These are phyloP conservation scores for Syrmaticus mikado DNA, from an alignment of 2,113 vertebrate species.

Conservation along the genomic window DNA sequence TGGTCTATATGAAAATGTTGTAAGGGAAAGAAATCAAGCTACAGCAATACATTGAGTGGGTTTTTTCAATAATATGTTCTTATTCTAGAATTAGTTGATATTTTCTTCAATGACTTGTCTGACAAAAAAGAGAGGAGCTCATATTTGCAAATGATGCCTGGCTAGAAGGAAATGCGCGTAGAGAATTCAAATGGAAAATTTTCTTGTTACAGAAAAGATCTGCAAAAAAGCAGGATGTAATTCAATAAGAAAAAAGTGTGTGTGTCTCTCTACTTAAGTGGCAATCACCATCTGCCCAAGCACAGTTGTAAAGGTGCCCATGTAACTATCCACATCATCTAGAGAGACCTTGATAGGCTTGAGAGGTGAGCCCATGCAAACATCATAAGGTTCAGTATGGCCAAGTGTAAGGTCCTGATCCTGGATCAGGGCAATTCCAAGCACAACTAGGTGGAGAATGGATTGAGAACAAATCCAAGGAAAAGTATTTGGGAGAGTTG, in stretches of 20 bases:
- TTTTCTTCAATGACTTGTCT: constrained; percentile 29
- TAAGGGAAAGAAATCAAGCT: constrained; percentile 2
- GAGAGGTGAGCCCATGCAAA: background rate
- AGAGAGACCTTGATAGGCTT: background rate
- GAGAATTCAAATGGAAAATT: background rate
- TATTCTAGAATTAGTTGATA: constrained; percentile 37
- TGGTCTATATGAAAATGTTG: constrained; percentile 4
- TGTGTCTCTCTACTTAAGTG: background rate
- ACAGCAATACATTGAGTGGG: background rate
- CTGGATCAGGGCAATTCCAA: background rate
- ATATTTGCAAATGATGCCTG: background rate
- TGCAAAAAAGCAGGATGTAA: background rate
- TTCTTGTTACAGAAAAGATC: background rate
- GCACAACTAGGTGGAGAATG: too few species aligned
- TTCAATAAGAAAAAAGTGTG: background rate
- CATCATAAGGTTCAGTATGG: background rate
- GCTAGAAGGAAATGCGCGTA: background rate
- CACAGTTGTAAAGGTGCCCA: background rate
- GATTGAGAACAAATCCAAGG: too few species aligned
- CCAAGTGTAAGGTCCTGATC: background rate
- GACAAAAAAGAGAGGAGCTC: background rate
- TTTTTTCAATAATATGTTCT: background rate
- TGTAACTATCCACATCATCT: background rate
- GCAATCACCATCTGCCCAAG: background rate
- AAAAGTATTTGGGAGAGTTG: too few species aligned